Percentiles rank a stretch among this genome's conserved stretches.
Evolutionary conservation across 2,797 vertebrate genomes (phyloP).

Genomic region (Nasua narica): DNA sequence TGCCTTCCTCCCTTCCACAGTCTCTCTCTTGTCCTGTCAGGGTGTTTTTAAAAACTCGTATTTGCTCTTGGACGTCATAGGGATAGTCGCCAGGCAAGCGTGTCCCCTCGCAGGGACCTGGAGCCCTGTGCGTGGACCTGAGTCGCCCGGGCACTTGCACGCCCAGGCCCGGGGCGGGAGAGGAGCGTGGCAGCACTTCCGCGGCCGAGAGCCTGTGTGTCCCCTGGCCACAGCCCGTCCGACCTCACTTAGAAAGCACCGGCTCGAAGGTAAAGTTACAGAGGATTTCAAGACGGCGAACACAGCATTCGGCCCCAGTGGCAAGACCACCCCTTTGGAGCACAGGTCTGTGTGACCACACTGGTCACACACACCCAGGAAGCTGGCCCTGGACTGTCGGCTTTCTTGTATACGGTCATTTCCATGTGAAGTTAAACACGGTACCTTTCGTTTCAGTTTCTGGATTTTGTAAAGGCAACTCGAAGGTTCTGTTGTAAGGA

Average conservation of each 20-base stretch:
- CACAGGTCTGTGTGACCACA: background rate
- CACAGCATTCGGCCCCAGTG: background rate
- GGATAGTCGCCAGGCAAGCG: background rate
- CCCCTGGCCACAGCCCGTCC: background rate
- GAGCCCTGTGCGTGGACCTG: background rate
- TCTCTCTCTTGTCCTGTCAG: background rate
- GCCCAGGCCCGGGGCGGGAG: background rate
- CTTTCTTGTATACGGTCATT: background rate
- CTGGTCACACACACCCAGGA: accelerated
- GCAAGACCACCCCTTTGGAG: background rate
- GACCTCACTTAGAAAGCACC: background rate
- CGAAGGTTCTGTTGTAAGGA: background rate
- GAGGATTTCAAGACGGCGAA: background rate
- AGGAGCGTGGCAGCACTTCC: background rate
- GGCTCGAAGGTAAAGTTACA: background rate
- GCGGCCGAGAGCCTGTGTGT: accelerated
- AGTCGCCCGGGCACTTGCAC: background rate
- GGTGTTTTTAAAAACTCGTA: background rate
- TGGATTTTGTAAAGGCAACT: background rate
- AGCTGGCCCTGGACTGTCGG: background rate
- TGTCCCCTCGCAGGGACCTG: background rate
- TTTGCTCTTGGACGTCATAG: background rate
- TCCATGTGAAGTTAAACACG: background rate
- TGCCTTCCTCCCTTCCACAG: background rate
- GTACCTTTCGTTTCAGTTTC: background rate